A percentile compares a stretch with the other conserved stretches of the same genome.
Evolutionary conservation across 2,888 invertebrate species (phyloP).

Genomic region (Nudaria mundana): DNA sequence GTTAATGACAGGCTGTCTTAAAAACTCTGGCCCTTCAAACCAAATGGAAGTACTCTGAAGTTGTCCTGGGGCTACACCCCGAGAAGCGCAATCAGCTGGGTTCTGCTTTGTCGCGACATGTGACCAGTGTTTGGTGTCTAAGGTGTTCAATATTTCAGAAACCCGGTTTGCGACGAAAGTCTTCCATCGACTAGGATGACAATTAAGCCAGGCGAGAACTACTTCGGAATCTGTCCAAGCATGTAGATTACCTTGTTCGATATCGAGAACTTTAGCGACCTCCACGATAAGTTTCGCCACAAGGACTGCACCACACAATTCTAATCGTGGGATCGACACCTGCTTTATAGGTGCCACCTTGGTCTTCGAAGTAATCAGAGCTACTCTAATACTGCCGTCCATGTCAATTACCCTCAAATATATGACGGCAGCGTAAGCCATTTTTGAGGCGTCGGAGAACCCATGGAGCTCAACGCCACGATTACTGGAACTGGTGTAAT

Average conservation of each 20-base stretch:
- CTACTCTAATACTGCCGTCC: neutral
- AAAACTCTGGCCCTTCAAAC: too few species aligned
- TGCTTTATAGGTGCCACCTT: conserved; percentile 4
- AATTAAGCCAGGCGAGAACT: conserved; percentile 1
- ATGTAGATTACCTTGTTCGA: neutral
- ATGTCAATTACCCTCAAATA: neutral
- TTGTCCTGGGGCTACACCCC: too few species aligned
- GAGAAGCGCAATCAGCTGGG: too few species aligned
- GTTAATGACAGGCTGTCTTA: too few species aligned
- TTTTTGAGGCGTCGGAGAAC: conserved; percentile 1
- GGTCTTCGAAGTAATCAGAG: neutral
- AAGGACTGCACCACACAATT: conserved; percentile 5
- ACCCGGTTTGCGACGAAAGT: too few species aligned
- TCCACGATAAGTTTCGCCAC: neutral
- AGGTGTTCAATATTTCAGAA: too few species aligned
- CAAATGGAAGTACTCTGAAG: too few species aligned
- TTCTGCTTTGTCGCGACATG: too few species aligned
- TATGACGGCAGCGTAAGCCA: conserved; percentile 2
- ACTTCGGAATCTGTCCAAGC: conserved; percentile 1
- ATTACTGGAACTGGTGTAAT: neutral
- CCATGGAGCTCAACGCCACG: conserved; percentile 1
- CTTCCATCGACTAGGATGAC: neutral
- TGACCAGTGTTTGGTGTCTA: too few species aligned
- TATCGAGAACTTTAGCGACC: neutral
- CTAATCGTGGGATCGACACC: conserved; percentile 2